Conservation (phyloP, 2,113 vertebrate genomes). For the Progne subis region DNA sequence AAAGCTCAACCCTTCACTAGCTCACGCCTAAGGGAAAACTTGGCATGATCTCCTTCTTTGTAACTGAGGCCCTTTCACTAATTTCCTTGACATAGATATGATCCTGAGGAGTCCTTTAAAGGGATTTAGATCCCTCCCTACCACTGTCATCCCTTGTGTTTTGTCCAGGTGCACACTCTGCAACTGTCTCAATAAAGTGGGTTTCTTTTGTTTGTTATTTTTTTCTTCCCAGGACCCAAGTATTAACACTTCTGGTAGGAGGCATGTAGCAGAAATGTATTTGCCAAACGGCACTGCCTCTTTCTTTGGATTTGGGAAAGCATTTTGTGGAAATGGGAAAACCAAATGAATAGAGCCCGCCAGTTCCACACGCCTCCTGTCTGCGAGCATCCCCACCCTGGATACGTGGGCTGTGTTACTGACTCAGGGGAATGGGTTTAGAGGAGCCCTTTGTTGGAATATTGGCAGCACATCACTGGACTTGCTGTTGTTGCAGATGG, state of each 20-base stretch:
- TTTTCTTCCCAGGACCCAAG: not conserved
- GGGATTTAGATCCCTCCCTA: not conserved
- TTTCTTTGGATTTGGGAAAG: constrained; percentile 11
- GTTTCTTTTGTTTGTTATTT: not conserved
- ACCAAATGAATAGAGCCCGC: not conserved
- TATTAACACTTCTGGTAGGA: not conserved
- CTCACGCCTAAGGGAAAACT: not conserved
- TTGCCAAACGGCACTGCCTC: not conserved
- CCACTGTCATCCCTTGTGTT: not conserved
- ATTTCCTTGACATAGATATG: not conserved
- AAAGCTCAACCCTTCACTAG: not conserved
- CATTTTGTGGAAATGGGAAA: constrained; percentile 35
- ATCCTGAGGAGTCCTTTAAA: not conserved
- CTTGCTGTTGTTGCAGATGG: constrained; percentile 46
- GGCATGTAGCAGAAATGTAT: not conserved
- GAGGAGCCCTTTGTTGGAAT: constrained; percentile 52
- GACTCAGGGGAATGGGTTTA: not conserved
- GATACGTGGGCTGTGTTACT: not conserved
- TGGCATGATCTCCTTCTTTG: not conserved
- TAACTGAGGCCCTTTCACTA: not conserved
- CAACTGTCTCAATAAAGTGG: not conserved
- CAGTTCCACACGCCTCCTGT: not conserved
- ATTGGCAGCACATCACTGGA: constrained; percentile 62
- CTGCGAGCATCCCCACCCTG: not conserved
- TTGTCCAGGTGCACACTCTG: not conserved